Evolutionary conservation across 2,888 invertebrate genomes (phyloP), one percentile per base, ranked within the genome.

Genomic region (Osmoderma eremita): DNA sequence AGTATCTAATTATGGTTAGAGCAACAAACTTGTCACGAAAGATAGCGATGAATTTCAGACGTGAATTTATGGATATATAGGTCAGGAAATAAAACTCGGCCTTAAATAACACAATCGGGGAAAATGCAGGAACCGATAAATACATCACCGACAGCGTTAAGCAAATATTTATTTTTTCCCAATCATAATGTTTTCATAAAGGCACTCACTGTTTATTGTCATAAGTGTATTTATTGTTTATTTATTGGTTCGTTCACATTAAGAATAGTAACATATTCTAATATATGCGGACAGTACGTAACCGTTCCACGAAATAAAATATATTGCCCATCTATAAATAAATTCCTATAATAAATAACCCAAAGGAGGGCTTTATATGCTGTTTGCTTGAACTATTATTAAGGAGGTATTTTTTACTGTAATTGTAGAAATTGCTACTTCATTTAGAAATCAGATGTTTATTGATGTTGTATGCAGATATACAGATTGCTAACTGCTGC

Each of bases 201-300:
- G 63, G 49, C 30, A 50, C 50, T 63, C 49, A 10, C 18, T 63
- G 63, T 50, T 63, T 63, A 39, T 50, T 63, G 63, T 63, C 39
- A 50, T 50, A 63, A 63, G 39, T 49, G 36, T 50, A 63, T 63
- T 63, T 63, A 63, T 63, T 63, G 18, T 63, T 63, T 63, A 63
- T 63, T 63, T 63, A 63, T 63, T 50, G 30, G 50, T 41, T 22
- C 42, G 38, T 13, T 42, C 41, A 20, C 56, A 56, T 56, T 56
- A 56, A 56, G 41, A 56, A 56, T 20, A 39, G 18, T 22, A 56
- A 56, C 41, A 41, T 41, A 42, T 56, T 42, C 42, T 42, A 41
- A 42, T 56, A 41, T 13, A 42, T 41, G 38, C 54, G 36, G 5
- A 39, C 38, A 56, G 22, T 22, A 41, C 22, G 39, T 48, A 48